Conservation (phyloP, 2,888 invertebrate genomes). For the Stenolophus ochropezus region DNA sequence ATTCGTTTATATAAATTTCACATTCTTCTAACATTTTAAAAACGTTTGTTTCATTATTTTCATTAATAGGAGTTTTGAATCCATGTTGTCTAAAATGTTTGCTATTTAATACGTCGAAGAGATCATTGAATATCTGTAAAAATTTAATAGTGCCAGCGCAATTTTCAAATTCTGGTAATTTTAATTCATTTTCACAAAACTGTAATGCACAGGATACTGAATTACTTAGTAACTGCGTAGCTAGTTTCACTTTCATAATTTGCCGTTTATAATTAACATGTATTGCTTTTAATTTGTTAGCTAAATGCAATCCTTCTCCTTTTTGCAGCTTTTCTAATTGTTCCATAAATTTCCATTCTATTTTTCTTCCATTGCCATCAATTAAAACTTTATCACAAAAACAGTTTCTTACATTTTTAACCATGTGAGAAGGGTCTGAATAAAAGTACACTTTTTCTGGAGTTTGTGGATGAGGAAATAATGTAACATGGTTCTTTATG, state of each 20-base stretch:
- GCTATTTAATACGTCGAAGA: background rate
- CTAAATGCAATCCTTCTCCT: slow-evolving; percentile 23
- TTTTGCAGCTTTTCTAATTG: slow-evolving; percentile 48
- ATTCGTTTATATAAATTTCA: no score
- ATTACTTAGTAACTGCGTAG: background rate
- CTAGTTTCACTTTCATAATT: slow-evolving; percentile 56
- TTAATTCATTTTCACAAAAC: background rate
- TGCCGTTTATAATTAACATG: slow-evolving; percentile 54
- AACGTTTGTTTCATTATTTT: no score
- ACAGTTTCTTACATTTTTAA: slow-evolving; percentile 40
- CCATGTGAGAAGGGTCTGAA: slow-evolving; percentile 60
- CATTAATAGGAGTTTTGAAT: no score
- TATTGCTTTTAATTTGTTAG: slow-evolving; percentile 14
- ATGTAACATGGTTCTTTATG: slow-evolving; percentile 34
- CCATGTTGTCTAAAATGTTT: background rate
- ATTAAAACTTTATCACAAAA: slow-evolving; percentile 39
- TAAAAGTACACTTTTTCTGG: slow-evolving; percentile 49
- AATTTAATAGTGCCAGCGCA: background rate
- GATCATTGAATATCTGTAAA: background rate
- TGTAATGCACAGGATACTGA: background rate
- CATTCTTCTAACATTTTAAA: no score
- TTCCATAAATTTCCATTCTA: slow-evolving; percentile 55
- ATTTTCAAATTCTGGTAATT: background rate
- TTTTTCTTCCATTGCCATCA: slow-evolving; percentile 36
- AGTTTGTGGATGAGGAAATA: slow-evolving; percentile 49